phyloP scores from a whole-genome alignment of 2,113 vertebrate species.

The Dinomys branickii region DNA sequence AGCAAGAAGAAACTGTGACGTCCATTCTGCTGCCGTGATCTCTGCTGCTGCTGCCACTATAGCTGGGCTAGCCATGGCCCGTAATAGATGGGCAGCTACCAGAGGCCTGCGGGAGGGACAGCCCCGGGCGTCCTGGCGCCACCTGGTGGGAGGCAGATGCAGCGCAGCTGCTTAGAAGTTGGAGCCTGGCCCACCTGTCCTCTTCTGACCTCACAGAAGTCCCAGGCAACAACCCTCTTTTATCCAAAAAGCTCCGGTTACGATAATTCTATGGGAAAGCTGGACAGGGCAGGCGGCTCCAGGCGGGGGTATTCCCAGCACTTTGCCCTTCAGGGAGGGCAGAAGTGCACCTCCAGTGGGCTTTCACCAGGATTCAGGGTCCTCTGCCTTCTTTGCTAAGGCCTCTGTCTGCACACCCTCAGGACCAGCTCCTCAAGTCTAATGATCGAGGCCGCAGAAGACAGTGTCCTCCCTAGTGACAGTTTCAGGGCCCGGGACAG shows the following conservation, averaged over 20 bases:
- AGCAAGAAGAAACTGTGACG: background rate
- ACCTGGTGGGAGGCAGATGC: background rate
- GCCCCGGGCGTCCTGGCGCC: background rate
- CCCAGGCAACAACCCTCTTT: background rate
- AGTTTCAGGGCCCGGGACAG: background rate
- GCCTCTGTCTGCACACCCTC: background rate
- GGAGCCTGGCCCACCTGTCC: background rate
- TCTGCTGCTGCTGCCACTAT: background rate
- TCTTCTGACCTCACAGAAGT: slow-evolving; percentile 7
- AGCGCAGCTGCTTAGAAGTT: background rate
- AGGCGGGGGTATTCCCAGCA: background rate
- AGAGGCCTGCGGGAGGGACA: background rate
- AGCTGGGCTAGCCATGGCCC: background rate
- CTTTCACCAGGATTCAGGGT: background rate
- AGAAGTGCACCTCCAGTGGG: background rate
- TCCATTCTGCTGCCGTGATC: background rate
- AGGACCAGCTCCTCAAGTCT: background rate
- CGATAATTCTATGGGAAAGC: background rate
- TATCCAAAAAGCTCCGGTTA: background rate
- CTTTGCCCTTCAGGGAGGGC: background rate
- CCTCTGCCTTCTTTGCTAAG: background rate
- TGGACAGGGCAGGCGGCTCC: background rate
- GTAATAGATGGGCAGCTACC: background rate
- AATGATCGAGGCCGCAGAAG: background rate
- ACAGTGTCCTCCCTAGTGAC: background rate